Conservation (phyloP, 2,797 vertebrate species). For the Sebastes vulpes region DNA sequence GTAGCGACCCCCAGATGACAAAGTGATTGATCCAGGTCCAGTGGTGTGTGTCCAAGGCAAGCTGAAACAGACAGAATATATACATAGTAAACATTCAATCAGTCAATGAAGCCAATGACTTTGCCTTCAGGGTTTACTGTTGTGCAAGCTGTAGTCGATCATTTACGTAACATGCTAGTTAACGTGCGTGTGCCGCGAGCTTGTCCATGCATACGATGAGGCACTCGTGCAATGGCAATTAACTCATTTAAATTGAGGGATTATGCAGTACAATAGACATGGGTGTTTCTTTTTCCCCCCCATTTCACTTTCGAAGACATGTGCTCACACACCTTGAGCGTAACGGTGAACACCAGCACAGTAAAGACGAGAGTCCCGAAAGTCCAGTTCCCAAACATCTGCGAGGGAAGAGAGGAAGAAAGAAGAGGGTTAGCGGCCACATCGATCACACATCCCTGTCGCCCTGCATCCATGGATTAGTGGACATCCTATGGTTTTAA, state of each 20-base stretch:
- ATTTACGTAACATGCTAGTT: conserved; percentile 43
- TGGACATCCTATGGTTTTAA: background rate
- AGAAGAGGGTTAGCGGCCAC: conserved; percentile 9
- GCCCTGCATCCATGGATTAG: conserved; percentile 4
- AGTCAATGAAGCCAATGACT: conserved; percentile 44
- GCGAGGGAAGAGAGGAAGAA: conserved; percentile 15
- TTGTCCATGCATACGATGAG: background rate
- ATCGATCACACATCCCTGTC: background rate
- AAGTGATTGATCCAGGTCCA: conserved; percentile 99
- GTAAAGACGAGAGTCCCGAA: conserved; percentile 98
- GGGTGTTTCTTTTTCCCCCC: background rate
- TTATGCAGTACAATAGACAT: background rate
- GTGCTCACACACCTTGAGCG: conserved; percentile 90
- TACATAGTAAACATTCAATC: conserved; percentile 41
- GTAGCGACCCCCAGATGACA: conserved; percentile 97
- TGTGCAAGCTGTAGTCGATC: conserved; percentile 40
- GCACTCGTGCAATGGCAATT: background rate
- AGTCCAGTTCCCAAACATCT: conserved; percentile 99
- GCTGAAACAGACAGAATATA: conserved; percentile 83
- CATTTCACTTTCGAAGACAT: background rate
- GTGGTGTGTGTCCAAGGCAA: conserved; percentile 97
- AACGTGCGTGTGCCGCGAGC: background rate
- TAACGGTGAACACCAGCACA: conserved; percentile 96
- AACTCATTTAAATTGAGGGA: background rate
- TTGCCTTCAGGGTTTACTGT: conserved; percentile 36